Base-by-base conservation (phyloP, 2,888 invertebrate genomes). In the Subacronicta megacephala region DNA sequence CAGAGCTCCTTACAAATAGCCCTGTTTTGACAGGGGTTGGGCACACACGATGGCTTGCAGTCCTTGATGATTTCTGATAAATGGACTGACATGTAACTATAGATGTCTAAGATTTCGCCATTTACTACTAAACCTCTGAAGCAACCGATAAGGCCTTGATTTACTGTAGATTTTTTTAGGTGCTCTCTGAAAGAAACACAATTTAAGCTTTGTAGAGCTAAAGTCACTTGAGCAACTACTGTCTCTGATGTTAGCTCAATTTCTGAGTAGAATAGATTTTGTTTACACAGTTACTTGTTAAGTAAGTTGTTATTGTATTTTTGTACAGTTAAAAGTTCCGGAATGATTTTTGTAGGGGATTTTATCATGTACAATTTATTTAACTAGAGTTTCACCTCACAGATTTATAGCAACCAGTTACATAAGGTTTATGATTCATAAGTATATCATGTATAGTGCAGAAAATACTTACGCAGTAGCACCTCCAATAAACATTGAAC, bases 1-100 rank as follows among this genome's bases (percentile, higher is more conserved):
- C 98, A 99, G 0, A 97, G 93, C 85, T 99, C 98, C 78, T 98
- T 98, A 84, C 98, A 99, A 66, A 96, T 96, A 0, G 98, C 99
- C 41, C 97, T 98, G 85, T 99, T 98, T 87, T 97, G 96, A 85
- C 99, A 99, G 7, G 98, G 98, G 84, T 98, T 98, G 0, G 98
- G 98, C 68, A 98, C 98, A 89, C 99, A 99, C 0, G 98, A 98
- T 0, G 98, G 98, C 83, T 97, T 98, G 84, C 99, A 99, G 84
- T 98, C 98, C 85, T 97, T 97, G 60, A 98, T 98, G 63, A 99
- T 98, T 89, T 98, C 98, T 44, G 97, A 97, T 50, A 98, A 90
- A 90, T 98, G 98, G 26, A 98, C 98, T 36, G 98, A 97, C 97
- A 97, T 98, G 88, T 98, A 98, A 72, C 97, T 97, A 90, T 98